These are phyloP conservation scores for Parazoanthus swiftii DNA, from an alignment of 92 coral and sea anemone genomes.

Conservation along the genomic window DNA sequence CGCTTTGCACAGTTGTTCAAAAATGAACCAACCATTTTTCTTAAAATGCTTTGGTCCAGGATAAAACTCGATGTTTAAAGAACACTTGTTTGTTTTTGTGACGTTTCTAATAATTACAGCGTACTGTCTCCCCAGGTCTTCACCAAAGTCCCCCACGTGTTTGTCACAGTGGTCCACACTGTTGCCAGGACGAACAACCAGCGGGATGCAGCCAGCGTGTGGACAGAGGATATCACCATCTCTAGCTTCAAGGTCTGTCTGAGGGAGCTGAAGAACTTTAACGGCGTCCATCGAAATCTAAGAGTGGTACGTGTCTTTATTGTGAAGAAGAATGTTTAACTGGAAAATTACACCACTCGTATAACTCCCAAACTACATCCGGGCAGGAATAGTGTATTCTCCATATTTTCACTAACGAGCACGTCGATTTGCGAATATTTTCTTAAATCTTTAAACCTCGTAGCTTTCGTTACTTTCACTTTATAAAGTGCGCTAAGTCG, in stretches of 20 bases:
- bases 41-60: neutral
- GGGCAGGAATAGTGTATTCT: too few relatives aligned
- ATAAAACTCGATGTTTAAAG: neutral
- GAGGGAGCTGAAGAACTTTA: conserved; percentile 16
- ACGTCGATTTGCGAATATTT: too few relatives aligned
- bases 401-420: too few relatives aligned
- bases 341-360: neutral
- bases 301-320: neutral
- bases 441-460: too few relatives aligned
- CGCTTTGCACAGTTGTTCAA: too few relatives aligned
- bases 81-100: neutral
- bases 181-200: conserved; percentile 27
- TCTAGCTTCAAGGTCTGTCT: conserved; percentile 15
- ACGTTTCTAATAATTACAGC: neutral
- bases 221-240: conserved; percentile 26
- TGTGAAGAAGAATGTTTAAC: neutral
- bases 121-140: neutral
- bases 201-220: conserved; percentile 36
- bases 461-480: too few relatives aligned
- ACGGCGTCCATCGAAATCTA: conserved; percentile 1
- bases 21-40: too few relatives aligned
- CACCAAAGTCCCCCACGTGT: conserved; percentile 16
- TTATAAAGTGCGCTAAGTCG: too few relatives aligned
- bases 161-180: conserved; percentile 24
- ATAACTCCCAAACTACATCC: too few relatives aligned